Evolutionary conservation across 2,888 invertebrate species (phyloP).

Genomic region (Lomographa bimaculata): DNA sequence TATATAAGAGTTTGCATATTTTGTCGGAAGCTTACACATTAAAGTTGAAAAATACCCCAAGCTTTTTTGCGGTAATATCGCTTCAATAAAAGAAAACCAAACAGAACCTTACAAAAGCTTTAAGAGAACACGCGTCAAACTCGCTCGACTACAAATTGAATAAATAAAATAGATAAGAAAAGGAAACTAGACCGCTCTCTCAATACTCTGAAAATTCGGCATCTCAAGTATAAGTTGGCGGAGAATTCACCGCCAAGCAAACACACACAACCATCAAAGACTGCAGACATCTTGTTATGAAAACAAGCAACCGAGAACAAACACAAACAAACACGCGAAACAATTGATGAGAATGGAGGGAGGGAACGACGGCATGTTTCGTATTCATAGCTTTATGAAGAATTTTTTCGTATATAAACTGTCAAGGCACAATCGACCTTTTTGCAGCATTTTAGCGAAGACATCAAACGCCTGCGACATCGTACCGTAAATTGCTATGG

Average conservation of each 20-base stretch:
- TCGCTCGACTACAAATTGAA: conserved; percentile 4
- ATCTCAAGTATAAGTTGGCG: conserved; percentile 50
- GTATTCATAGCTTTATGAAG: conserved; percentile 60
- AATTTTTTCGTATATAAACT: conserved; percentile 55
- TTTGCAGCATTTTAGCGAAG: conserved; percentile 41
- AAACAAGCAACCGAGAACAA: conserved; percentile 77
- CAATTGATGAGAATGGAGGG: conserved; percentile 72
- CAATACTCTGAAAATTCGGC: conserved; percentile 42
- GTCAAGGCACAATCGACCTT: conserved; percentile 45
- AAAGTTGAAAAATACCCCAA: background rate
- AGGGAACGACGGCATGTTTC: conserved; percentile 43
- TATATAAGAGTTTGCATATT: no score
- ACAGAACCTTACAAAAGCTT: background rate
- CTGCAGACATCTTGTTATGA: conserved; percentile 79
- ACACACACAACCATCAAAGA: conserved; percentile 74
- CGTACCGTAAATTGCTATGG: conserved; percentile 12
- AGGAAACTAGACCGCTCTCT: conserved; percentile 12
- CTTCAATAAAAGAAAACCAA: background rate
- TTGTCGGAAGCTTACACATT: no score
- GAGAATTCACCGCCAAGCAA: conserved; percentile 66
- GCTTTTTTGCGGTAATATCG: no score
- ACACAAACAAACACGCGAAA: conserved; percentile 76
- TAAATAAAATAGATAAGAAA: conserved; percentile 17
- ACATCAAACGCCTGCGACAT: conserved; percentile 32
- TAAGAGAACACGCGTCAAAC: background rate